Percentiles rank a stretch among this genome's conserved stretches.
Conservation (phyloP, 2,888 invertebrate species). For the Fabriciana adippe region DNA sequence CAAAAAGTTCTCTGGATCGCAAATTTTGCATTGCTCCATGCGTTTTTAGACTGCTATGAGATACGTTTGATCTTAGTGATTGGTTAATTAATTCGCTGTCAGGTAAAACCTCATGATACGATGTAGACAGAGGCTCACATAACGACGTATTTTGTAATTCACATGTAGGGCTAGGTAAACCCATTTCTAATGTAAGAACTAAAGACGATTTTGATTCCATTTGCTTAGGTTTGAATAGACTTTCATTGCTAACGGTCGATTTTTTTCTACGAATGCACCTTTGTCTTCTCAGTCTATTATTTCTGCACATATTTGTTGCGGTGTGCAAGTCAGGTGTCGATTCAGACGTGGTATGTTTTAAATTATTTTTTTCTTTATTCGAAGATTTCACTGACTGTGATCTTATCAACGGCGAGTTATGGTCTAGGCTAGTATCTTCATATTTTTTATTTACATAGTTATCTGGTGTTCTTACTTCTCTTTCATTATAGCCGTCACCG, state of each 20-base stretch:
- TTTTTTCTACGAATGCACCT: slow-evolving; percentile 82
- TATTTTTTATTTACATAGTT: slow-evolving; percentile 50
- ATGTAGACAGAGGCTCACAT: slow-evolving; percentile 60
- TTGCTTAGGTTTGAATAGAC: slow-evolving; percentile 57
- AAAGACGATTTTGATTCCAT: slow-evolving; percentile 56
- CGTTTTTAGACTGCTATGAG: slow-evolving; percentile 70
- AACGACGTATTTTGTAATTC: slow-evolving; percentile 65
- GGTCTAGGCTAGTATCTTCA: slow-evolving; percentile 41
- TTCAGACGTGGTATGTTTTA: slow-evolving; percentile 58
- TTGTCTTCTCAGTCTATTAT: slow-evolving; percentile 77
- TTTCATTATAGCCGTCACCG: slow-evolving; percentile 74
- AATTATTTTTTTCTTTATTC: slow-evolving; percentile 51
- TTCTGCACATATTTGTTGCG: slow-evolving; percentile 54
- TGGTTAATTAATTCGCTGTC: slow-evolving; percentile 47
- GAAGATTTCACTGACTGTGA: slow-evolving; percentile 67
- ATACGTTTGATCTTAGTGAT: slow-evolving; percentile 64
- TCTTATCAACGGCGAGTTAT: slow-evolving; percentile 53
- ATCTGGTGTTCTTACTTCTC: slow-evolving; percentile 77
- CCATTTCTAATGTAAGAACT: slow-evolving; percentile 69
- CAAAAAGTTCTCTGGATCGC: slow-evolving; percentile 67
- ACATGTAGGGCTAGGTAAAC: slow-evolving; percentile 70
- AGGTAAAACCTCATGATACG: slow-evolving; percentile 35
- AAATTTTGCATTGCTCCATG: slow-evolving; percentile 57
- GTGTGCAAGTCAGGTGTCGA: slow-evolving; percentile 70
- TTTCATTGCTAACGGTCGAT: slow-evolving; percentile 71